phyloP scores from a whole-genome alignment of 2,113 vertebrate species.

The Corythoichthys haematopterus region DNA sequence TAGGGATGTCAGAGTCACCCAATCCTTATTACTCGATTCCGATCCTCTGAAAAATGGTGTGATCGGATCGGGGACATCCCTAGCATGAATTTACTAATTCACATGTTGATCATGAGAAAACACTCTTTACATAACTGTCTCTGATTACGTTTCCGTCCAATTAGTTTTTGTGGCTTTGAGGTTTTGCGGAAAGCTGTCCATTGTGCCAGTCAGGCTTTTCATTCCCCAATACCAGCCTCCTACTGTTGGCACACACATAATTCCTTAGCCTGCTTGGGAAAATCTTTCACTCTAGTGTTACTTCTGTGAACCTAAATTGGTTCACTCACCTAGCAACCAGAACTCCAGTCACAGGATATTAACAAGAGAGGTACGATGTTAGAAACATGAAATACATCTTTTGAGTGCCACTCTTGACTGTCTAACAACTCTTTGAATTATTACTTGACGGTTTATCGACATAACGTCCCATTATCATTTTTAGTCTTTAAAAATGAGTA shows the following conservation, averaged over 20 bases:
- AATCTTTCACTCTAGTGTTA: background rate
- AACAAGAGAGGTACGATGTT: too few relatives aligned
- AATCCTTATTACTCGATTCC: too few relatives aligned
- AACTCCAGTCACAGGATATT: background rate
- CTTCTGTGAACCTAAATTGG: background rate
- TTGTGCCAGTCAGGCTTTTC: background rate
- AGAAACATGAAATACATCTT: too few relatives aligned
- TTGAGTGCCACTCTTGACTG: too few relatives aligned
- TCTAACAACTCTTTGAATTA: too few relatives aligned
- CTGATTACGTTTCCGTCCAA: background rate
- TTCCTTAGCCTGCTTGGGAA: slow-evolving; percentile 7
- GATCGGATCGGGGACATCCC: too few relatives aligned
- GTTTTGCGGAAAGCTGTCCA: background rate
- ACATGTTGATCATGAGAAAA: background rate
- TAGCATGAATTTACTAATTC: background rate
- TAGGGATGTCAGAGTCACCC: too few relatives aligned
- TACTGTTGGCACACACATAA: slow-evolving; percentile 8
- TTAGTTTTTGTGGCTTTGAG: background rate
- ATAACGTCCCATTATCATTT: too few relatives aligned
- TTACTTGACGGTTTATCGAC: too few relatives aligned
- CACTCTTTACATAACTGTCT: background rate
- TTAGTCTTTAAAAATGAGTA: too few relatives aligned
- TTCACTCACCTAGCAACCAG: background rate
- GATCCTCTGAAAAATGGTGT: too few relatives aligned
- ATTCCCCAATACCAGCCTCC: background rate